Evolutionary conservation across 2,113 vertebrate genomes (phyloP).

Genomic region (Xenopus laevis): DNA sequence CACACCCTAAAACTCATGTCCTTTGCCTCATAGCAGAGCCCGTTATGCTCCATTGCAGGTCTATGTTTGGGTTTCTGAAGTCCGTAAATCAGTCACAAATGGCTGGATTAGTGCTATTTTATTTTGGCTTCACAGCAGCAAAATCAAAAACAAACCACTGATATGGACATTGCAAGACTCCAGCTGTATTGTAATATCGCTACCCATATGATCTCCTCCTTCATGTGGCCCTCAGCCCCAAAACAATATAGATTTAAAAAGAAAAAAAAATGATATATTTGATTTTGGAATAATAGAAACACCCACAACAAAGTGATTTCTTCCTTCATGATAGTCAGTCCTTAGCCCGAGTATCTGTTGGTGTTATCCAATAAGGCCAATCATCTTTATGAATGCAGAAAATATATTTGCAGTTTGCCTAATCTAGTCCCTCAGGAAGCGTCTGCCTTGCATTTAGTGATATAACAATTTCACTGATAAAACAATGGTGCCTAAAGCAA

Average conservation of each 20-base stretch:
- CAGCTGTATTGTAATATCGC: background rate
- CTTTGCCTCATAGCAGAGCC: too few species aligned
- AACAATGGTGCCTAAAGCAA: background rate
- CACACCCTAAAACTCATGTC: too few species aligned
- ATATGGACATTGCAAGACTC: conserved; percentile 41
- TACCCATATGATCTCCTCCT: too few species aligned
- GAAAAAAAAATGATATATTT: background rate
- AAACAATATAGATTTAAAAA: background rate
- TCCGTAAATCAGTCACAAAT: background rate
- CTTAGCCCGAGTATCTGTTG: background rate
- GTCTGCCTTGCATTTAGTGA: background rate
- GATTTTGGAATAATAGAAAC: background rate
- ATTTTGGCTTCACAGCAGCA: conserved; percentile 32
- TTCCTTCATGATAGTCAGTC: background rate
- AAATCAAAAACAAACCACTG: conserved; percentile 23
- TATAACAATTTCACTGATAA: background rate
- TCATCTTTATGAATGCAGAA: background rate
- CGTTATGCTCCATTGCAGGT: too few species aligned
- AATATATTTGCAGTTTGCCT: background rate
- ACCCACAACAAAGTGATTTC: background rate
- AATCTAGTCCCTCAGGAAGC: too few species aligned
- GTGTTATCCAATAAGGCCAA: background rate
- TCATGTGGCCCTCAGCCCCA: too few species aligned
- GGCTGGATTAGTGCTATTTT: conserved; percentile 19
- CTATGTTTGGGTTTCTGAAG: too few species aligned